These are phyloP conservation scores for Drosophila fuyamai DNA, from an alignment of 1,140 invertebrate genomes.

Conservation along the genomic window DNA sequence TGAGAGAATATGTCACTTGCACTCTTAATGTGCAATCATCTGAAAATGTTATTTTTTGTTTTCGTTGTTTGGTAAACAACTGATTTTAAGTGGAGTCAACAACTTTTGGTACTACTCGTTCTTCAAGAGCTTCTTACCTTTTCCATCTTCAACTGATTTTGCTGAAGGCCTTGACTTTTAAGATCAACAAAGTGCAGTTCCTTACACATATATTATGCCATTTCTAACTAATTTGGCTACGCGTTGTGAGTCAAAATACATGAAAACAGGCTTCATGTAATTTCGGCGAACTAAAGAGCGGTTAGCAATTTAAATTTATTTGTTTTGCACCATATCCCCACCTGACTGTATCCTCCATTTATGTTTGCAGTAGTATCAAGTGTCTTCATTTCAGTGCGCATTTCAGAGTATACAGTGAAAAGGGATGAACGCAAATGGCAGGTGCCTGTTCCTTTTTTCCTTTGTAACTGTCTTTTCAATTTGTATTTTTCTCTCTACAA, in stretches of 20 bases:
- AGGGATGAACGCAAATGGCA: background rate
- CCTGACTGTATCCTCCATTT: background rate
- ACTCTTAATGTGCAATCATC: slow-evolving; percentile 21
- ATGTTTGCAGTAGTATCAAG: slow-evolving; percentile 24
- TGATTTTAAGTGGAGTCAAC: slow-evolving; percentile 33
- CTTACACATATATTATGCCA: slow-evolving; percentile 20
- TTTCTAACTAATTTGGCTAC: slow-evolving; percentile 10
- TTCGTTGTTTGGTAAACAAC: slow-evolving; percentile 28
- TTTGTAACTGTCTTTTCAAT: too few species aligned
- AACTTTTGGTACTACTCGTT: slow-evolving; percentile 5
- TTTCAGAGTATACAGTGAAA: background rate
- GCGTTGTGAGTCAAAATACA: background rate
- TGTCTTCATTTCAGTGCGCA: slow-evolving; percentile 15
- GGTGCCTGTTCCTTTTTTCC: too few species aligned
- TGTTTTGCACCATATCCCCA: background rate
- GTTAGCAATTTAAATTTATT: too few species aligned
- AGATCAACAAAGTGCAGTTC: slow-evolving; percentile 3
- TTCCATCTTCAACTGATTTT: background rate
- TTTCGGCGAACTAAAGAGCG: too few species aligned
- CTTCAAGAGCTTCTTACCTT: slow-evolving; percentile 3
- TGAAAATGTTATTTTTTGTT: slow-evolving; percentile 23
- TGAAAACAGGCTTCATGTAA: too few species aligned
- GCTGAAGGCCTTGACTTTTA: slow-evolving; percentile 31
- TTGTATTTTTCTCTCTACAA: background rate
- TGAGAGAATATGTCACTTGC: background rate